phyloP scores from a whole-genome alignment of 37 sponge, comb jelly and placozoan species.

The Aphrocallistes beatrix region DNA sequence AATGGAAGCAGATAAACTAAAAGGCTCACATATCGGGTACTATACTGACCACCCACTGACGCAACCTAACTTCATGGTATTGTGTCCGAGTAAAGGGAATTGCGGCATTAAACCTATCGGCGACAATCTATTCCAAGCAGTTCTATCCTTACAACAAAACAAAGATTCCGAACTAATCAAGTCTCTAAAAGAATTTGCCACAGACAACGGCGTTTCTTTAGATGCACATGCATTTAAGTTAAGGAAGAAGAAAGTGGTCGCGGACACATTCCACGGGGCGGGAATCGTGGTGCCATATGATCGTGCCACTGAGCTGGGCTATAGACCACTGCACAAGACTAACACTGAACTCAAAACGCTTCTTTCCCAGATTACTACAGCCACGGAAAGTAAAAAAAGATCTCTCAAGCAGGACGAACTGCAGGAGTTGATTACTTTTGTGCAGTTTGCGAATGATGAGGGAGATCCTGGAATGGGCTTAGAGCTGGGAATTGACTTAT shows the following conservation, averaged over 20 bases:
- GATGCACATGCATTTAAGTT: neutral
- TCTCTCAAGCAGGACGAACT: slow-evolving; percentile 43
- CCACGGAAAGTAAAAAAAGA: slow-evolving; percentile 6
- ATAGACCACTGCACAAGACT: slow-evolving; percentile 54
- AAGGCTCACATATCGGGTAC: slow-evolving; percentile 52
- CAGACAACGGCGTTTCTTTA: neutral
- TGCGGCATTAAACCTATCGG: slow-evolving; percentile 37
- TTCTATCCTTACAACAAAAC: slow-evolving; percentile 30
- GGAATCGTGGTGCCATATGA: slow-evolving; percentile 71
- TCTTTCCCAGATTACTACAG: slow-evolving; percentile 39
- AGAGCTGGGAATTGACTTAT: slow-evolving; percentile 77
- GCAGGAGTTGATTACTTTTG: slow-evolving; percentile 59
- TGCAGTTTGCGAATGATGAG: slow-evolving; percentile 93
- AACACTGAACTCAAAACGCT: slow-evolving; percentile 55
- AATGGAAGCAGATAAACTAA: neutral
- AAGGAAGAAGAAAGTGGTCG: slow-evolving; percentile 31
- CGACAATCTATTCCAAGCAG: slow-evolving; percentile 39
- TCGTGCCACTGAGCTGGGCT: slow-evolving; percentile 58
- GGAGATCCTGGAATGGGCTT: slow-evolving; percentile 94
- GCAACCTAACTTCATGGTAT: slow-evolving; percentile 28
- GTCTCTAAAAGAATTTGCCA: slow-evolving; percentile 21
- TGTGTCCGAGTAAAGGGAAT: slow-evolving; percentile 20
- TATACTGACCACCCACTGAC: slow-evolving; percentile 55
- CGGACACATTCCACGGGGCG: slow-evolving; percentile 42
- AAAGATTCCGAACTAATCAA: neutral